Percentiles rank a stretch among this genome's conserved stretches.
Conservation (phyloP, 2,888 invertebrate species). For the Drosophila lacicola region DNA sequence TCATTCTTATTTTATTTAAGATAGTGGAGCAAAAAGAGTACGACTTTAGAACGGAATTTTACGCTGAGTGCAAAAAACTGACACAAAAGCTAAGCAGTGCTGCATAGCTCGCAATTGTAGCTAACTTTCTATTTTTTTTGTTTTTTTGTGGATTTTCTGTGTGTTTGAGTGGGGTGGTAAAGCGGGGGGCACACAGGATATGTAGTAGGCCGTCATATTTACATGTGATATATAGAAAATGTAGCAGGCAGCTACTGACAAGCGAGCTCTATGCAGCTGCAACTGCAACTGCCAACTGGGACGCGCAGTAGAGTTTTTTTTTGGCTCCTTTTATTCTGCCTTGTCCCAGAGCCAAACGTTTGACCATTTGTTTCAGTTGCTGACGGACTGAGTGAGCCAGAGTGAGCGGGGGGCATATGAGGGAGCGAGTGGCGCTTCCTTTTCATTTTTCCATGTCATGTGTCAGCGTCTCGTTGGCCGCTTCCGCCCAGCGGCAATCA, state of each 20-base stretch:
- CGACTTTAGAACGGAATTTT: not conserved
- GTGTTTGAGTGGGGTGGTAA: not conserved
- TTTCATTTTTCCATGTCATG: conserved; percentile 82
- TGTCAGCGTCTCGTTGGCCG: conserved; percentile 76
- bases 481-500: conserved; percentile 77
- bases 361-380: conserved; percentile 52
- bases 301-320: conserved; percentile 2
- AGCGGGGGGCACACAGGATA: conserved; percentile 3
- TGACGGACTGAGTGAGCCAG: conserved; percentile 30
- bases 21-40: too few species aligned
- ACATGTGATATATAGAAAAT: conserved; percentile 70
- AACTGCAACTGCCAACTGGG: conserved; percentile 32
- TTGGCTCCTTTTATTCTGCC: not conserved
- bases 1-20: too few species aligned
- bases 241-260: conserved; percentile 39
- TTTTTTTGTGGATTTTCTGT: not conserved
- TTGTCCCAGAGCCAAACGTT: conserved; percentile 35
- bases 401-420: not conserved
- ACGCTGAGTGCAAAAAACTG: conserved; percentile 5
- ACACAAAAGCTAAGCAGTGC: conserved; percentile 56
- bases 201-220: conserved; percentile 58
- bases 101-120: conserved; percentile 48
- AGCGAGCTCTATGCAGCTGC: conserved; percentile 27
- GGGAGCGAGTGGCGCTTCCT: conserved; percentile 49
- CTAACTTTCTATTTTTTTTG: not conserved